A percentile compares a stretch with the other conserved stretches of the same genome.
phyloP scores from a whole-genome alignment of 2,113 vertebrate species.

The Climacteris rufus region DNA sequence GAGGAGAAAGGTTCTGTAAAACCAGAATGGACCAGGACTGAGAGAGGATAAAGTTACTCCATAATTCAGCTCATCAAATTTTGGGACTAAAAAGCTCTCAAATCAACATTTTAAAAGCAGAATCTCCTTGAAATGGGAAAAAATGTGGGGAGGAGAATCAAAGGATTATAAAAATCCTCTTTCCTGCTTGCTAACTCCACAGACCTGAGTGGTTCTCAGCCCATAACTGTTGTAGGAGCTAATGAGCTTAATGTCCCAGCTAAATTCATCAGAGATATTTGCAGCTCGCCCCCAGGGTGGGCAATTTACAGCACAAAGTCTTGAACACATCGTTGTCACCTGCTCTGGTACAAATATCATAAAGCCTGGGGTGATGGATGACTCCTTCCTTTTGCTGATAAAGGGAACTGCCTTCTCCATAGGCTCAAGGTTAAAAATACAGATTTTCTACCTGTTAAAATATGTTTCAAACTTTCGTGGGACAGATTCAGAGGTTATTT shows the following conservation, averaged over 20 bases:
- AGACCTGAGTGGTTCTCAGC: not conserved
- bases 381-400: conserved; percentile 40
- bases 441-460: conserved; percentile 35
- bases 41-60: not conserved
- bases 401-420: conserved; percentile 40
- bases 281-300: not conserved
- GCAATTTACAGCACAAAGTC: not conserved
- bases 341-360: conserved; percentile 4
- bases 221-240: not conserved
- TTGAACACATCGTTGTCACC: not conserved
- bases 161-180: not conserved
- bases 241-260: not conserved
- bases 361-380: conserved; percentile 37
- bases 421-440: conserved; percentile 49
- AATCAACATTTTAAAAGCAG: not conserved
- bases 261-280: not conserved
- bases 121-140: not conserved
- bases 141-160: not conserved
- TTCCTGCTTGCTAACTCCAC: not conserved
- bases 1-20: not conserved
- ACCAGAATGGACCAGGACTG: not conserved
- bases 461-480: conserved; percentile 12
- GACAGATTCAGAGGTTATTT: not conserved
- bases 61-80: not conserved
- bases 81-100: not conserved